Evolutionary conservation across 2,888 invertebrate genomes (phyloP).

Genomic region (Rosalia funebris): DNA sequence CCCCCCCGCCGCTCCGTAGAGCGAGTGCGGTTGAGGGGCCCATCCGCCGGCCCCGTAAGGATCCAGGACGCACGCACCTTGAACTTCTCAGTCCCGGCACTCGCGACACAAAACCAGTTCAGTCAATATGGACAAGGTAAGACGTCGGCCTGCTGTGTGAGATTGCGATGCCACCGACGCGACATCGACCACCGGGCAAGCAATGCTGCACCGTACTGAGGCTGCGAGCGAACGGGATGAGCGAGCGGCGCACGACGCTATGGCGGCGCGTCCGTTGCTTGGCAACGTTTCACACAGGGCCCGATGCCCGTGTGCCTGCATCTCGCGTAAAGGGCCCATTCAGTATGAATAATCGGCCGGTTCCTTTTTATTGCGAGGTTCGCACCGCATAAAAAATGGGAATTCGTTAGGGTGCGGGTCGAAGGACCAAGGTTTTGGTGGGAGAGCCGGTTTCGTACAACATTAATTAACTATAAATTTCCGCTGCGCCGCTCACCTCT

Average conservation of each 20-base stretch:
- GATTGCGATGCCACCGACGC: constrained; percentile 17
- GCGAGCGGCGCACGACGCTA: constrained; percentile 32
- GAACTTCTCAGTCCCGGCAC: constrained; percentile 29
- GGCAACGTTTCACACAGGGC: constrained; percentile 42
- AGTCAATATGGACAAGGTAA: constrained; percentile 26
- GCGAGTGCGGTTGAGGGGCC: constrained; percentile 57
- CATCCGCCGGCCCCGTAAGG: constrained; percentile 65
- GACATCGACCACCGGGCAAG: constrained; percentile 29
- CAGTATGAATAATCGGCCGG: constrained; percentile 20
- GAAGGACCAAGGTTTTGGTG: not conserved
- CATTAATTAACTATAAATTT: constrained; percentile 15
- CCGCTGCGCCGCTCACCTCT: not conserved
- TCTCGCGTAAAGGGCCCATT: constrained; percentile 32
- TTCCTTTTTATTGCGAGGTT: constrained; percentile 11
- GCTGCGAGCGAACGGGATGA: constrained; percentile 44
- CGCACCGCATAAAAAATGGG: not conserved
- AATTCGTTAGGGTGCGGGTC: not conserved
- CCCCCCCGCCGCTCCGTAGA: constrained; percentile 54
- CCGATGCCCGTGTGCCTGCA: not conserved
- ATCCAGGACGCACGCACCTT: constrained; percentile 62
- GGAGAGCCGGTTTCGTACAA: not conserved
- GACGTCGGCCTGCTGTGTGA: constrained; percentile 14
- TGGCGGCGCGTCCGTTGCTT: constrained; percentile 45
- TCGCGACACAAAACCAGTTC: constrained; percentile 31
- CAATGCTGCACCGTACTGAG: constrained; percentile 36